Conservation (phyloP, 2,113 vertebrate species). For the Bujurquina vittata region DNA sequence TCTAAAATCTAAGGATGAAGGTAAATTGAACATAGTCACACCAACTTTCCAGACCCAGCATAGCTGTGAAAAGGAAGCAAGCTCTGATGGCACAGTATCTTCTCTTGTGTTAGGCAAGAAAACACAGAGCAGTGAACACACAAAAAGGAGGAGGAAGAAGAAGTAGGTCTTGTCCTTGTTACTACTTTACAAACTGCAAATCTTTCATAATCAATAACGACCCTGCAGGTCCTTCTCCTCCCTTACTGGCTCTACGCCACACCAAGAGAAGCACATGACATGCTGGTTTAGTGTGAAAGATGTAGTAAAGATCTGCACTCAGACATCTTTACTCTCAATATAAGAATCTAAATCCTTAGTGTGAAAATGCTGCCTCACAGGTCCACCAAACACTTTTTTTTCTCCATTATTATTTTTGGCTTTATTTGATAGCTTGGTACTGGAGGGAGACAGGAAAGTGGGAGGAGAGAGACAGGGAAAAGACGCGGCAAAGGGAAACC, state of each 20-base stretch:
- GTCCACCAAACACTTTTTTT: not conserved
- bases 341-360: not conserved
- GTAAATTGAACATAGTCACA: not conserved
- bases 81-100: slow-evolving; percentile 22
- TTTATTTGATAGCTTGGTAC: no score
- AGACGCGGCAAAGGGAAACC: no score
- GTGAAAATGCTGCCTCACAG: not conserved
- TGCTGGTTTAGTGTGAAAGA: not conserved
- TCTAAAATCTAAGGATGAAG: not conserved
- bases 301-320: not conserved
- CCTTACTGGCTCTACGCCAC: not conserved
- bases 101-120: slow-evolving; percentile 18
- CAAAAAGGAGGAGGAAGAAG: not conserved
- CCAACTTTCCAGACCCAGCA: not conserved
- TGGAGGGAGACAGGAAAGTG: no score
- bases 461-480: no score
- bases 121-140: not conserved
- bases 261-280: not conserved
- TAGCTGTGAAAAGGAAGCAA: slow-evolving; percentile 24
- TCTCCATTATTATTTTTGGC: no score
- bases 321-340: not conserved
- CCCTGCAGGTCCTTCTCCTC: not conserved
- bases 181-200: slow-evolving; percentile 1
- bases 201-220: not conserved
- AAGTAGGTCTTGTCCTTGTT: not conserved